These are phyloP conservation scores for Pangasius sanitwongsei DNA, from an alignment of 2,797 vertebrate genomes.

Conservation along the genomic window DNA sequence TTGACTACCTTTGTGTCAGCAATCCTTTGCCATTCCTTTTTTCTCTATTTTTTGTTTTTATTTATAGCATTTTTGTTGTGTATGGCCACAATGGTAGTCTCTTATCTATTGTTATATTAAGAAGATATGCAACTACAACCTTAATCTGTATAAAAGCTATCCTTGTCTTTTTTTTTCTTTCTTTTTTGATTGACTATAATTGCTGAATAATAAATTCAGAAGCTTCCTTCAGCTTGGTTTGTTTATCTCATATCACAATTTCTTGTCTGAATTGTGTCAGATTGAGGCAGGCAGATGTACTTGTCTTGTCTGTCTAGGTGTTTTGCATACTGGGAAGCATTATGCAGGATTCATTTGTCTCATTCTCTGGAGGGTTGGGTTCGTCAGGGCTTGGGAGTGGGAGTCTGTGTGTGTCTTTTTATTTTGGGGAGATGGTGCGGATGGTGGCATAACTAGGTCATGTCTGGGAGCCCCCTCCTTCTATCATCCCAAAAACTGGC, in stretches of 20 bases:
- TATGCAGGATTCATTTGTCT: conserved; percentile 33
- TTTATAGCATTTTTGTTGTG: not conserved
- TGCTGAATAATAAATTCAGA: not conserved
- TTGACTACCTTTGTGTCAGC: not conserved
- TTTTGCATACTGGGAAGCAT: not conserved
- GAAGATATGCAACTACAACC: not conserved
- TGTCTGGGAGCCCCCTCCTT: conserved; percentile 34
- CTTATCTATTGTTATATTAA: not conserved
- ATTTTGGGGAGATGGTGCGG: conserved; percentile 38
- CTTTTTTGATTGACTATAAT: conserved; percentile 4
- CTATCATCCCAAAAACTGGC: conserved; percentile 56
- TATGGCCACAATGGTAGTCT: not conserved
- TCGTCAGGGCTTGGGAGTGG: conserved; percentile 22
- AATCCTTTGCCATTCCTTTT: not conserved
- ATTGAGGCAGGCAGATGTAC: not conserved
- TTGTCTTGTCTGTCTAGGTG: not conserved
- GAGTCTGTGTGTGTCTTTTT: conserved; percentile 22
- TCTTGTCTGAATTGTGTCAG: not conserved
- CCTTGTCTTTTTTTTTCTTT: not conserved
- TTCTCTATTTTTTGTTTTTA: not conserved
- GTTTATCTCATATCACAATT: conserved; percentile 10
- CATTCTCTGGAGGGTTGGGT: not conserved
- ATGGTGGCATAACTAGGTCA: conserved; percentile 68
- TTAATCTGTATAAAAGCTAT: not conserved
- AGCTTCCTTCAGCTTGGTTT: not conserved